Evolutionary conservation across 2,113 vertebrate genomes (phyloP), one percentile per base, ranked within the genome.

Genomic region (Lophura nycthemera): DNA sequence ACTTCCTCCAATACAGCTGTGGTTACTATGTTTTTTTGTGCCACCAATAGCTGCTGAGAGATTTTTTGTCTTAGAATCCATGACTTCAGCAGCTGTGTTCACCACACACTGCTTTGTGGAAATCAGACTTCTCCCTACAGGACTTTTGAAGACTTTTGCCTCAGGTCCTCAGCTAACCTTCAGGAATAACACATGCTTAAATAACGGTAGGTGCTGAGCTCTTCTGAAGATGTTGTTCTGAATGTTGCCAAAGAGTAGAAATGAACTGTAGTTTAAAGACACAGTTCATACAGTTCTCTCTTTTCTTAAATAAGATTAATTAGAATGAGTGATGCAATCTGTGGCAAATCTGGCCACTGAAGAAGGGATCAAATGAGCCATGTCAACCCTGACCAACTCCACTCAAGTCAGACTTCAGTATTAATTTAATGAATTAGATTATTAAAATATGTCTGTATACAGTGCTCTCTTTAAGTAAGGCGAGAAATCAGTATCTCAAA

Each of bases 141-240:
- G 56, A 76, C 63, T 86, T 86, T 2, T 29, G 59, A 71, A 56
- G 34, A 9, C 11, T 56, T 83, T 32, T 80, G 32, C 56, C 69
- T 38, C 22, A 80, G 63, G 14, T 78, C 11, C 40, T 75, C 73
- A 81, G 32, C 22, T 93, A 70, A 86, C 20, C 59, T 64, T 18
- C 0, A 0, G 45, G 30, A 34, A 38, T 0, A 16, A 34, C 22
- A 19, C 1, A 0, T n/a, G 24, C 24, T 22, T 40, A 40, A 67
- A 65, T n/a, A 83, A 88, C 0, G 27, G 54, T 19, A 64, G n/a
- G 60, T 1, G 4, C 45, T 32, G 66, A 93, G 22, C 14, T 67
- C 42, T 87, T 79, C 56, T 32, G 43, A 48, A 87, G 89, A 56
- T 24, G 11, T 30, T 67, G 25, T 36, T 52, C 73, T 48, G 56